A percentile compares a stretch with the other conserved stretches of the same genome.
These are phyloP conservation scores for Atractosteus spatula DNA, from an alignment of 2,113 vertebrate genomes.

Conservation along the genomic window DNA sequence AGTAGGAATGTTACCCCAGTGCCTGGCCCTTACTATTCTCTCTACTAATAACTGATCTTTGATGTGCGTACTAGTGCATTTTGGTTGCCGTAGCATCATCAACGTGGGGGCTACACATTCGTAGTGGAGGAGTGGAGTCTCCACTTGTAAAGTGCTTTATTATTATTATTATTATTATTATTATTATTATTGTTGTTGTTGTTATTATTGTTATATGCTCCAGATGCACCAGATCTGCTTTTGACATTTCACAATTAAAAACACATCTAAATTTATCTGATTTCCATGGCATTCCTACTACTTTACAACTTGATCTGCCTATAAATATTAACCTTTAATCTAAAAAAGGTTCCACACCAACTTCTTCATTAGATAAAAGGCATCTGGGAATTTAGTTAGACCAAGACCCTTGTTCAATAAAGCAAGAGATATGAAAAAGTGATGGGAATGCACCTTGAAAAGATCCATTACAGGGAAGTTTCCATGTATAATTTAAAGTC, in stretches of 20 bases:
- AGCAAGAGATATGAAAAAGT: slow-evolving; percentile 17
- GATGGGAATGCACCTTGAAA: slow-evolving; percentile 18
- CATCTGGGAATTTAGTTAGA: slow-evolving; percentile 17
- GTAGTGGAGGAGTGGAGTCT: too few relatives aligned
- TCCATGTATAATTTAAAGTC: slow-evolving; percentile 36
- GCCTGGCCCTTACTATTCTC: too few relatives aligned
- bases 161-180: too few relatives aligned
- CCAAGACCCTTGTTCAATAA: slow-evolving; percentile 6
- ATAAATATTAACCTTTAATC: slow-evolving; percentile 42
- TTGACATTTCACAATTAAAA: slow-evolving; percentile 11
- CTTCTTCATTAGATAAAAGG: slow-evolving; percentile 18
- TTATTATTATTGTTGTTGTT: too few relatives aligned
- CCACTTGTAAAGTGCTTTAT: too few relatives aligned
- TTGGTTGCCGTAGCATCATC: too few relatives aligned
- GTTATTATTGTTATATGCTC: too few relatives aligned
- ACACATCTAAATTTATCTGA: background rate
- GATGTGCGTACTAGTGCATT: too few relatives aligned
- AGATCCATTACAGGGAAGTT: slow-evolving; percentile 28
- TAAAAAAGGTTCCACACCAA: slow-evolving; percentile 37
- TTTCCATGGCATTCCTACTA: slow-evolving; percentile 30
- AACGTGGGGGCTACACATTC: too few relatives aligned
- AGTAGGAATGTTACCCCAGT: too few relatives aligned
- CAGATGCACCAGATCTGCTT: background rate
- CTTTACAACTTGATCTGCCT: slow-evolving; percentile 17
- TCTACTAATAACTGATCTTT: too few relatives aligned